These are phyloP conservation scores for Mantis religiosa DNA, from an alignment of 2,888 invertebrate species.

Conservation along the genomic window DNA sequence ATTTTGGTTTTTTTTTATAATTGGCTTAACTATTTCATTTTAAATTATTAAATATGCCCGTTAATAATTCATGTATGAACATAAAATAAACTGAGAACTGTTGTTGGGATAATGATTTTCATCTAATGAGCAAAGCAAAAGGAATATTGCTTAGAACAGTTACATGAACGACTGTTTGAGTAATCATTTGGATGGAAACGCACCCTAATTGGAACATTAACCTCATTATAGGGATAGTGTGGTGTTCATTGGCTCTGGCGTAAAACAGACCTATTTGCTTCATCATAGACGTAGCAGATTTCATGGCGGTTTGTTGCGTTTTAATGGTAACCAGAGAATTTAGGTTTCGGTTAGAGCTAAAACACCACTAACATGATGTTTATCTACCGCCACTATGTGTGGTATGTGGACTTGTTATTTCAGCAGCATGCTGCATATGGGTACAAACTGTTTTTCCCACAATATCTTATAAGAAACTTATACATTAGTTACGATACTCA, in stretches of 20 bases:
- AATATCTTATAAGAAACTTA: not conserved
- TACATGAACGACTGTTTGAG: not conserved
- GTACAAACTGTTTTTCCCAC: not conserved
- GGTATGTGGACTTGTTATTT: not conserved
- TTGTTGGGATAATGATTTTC: not conserved
- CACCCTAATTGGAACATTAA: not conserved
- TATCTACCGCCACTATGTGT: not conserved
- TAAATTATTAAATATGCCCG: too few relatives aligned
- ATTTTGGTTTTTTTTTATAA: too few relatives aligned
- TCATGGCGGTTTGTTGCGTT: not conserved
- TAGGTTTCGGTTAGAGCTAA: not conserved
- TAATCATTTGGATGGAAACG: not conserved
- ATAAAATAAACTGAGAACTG: too few relatives aligned
- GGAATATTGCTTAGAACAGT: not conserved
- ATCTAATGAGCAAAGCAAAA: not conserved
- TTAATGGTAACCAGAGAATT: not conserved
- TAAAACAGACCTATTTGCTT: not conserved
- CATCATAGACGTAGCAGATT: not conserved
- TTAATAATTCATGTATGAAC: too few relatives aligned
- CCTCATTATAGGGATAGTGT: not conserved
- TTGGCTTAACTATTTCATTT: too few relatives aligned
- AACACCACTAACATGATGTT: not conserved
- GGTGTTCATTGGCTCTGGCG: not conserved
- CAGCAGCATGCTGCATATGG: not conserved
- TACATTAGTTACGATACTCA: not conserved